A percentile compares a stretch with the other conserved stretches of the same genome.
Conservation (phyloP, 2,888 invertebrate genomes). For the Bellardia bayeri region DNA sequence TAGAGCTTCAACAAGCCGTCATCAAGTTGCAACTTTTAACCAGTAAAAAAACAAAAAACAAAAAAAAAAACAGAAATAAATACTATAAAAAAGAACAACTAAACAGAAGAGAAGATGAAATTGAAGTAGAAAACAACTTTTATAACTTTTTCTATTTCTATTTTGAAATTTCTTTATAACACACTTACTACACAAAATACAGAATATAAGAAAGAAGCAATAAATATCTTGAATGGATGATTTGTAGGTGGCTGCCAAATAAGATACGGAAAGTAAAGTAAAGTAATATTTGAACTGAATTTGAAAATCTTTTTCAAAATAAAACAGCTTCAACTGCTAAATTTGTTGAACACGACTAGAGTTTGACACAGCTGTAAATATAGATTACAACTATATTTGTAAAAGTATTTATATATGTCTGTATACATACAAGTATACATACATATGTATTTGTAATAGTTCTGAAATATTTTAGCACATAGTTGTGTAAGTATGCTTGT, state of each 20-base stretch:
- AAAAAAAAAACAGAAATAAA: background rate
- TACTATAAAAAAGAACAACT: constrained; percentile 1
- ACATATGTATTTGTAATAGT: too few relatives aligned
- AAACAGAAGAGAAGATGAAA: constrained; percentile 14
- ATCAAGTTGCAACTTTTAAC: constrained; percentile 54
- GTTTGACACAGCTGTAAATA: constrained; percentile 31
- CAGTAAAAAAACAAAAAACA: constrained; percentile 14
- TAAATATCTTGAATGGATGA: background rate
- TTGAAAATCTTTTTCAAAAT: background rate
- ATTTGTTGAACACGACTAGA: constrained; percentile 28
- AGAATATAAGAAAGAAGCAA: background rate
- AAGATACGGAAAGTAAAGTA: constrained; percentile 7
- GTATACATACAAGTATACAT: too few relatives aligned
- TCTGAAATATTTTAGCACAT: too few relatives aligned
- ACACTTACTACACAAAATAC: constrained; percentile 8
- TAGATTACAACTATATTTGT: background rate
- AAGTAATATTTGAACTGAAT: constrained; percentile 12
- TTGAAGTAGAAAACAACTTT: constrained; percentile 38
- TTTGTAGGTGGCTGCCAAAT: constrained; percentile 6
- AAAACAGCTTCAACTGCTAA: background rate
- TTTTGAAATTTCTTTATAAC: constrained; percentile 29
- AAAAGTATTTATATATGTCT: background rate
- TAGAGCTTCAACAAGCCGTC: constrained; percentile 60
- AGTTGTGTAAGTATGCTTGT: background rate
- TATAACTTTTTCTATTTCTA: constrained; percentile 48